phyloP scores from a whole-genome alignment of 2,888 invertebrate species.

The Drosophila flavopinicola region DNA sequence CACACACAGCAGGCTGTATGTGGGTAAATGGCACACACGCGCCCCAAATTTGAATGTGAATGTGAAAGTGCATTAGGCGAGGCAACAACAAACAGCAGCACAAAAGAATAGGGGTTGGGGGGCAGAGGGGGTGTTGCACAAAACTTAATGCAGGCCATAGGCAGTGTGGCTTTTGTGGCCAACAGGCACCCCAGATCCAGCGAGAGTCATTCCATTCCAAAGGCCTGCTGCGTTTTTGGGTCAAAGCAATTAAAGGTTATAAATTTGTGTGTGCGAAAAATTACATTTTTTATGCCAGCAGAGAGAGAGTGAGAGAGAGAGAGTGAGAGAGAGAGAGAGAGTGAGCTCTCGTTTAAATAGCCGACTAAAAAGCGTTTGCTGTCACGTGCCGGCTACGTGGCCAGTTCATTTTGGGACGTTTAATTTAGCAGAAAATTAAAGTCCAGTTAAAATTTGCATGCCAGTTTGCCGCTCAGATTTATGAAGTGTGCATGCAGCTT shows the following conservation, averaged over 20 bases:
- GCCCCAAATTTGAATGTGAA: slow-evolving; percentile 34
- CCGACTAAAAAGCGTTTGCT: slow-evolving; percentile 3
- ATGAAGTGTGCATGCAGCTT: slow-evolving; percentile 49
- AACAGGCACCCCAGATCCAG: too few relatives aligned
- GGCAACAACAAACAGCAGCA: slow-evolving; percentile 7
- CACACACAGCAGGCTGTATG: slow-evolving; percentile 28
- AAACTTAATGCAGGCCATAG: slow-evolving; percentile 66
- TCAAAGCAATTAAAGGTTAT: slow-evolving; percentile 81
- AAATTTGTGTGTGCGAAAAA: slow-evolving; percentile 77
- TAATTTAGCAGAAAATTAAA: slow-evolving; percentile 79
- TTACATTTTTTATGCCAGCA: slow-evolving; percentile 54
- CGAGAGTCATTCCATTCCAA: too few relatives aligned
- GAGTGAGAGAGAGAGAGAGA: not conserved
- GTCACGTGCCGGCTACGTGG: slow-evolving; percentile 63
- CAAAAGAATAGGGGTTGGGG: not conserved
- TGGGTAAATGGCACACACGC: slow-evolving; percentile 73
- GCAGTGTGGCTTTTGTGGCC: slow-evolving; percentile 75
- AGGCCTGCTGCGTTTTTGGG: slow-evolving; percentile 74
- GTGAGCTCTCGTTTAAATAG: slow-evolving; percentile 2
- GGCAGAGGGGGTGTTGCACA: not conserved
- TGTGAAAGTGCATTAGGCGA: slow-evolving; percentile 76
- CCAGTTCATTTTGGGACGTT: slow-evolving; percentile 74
- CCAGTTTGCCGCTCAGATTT: slow-evolving; percentile 65
- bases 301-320: not conserved
- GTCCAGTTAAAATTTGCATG: slow-evolving; percentile 78